phyloP scores from a whole-genome alignment of 2,888 invertebrate genomes.

The Melanostoma scalare region DNA sequence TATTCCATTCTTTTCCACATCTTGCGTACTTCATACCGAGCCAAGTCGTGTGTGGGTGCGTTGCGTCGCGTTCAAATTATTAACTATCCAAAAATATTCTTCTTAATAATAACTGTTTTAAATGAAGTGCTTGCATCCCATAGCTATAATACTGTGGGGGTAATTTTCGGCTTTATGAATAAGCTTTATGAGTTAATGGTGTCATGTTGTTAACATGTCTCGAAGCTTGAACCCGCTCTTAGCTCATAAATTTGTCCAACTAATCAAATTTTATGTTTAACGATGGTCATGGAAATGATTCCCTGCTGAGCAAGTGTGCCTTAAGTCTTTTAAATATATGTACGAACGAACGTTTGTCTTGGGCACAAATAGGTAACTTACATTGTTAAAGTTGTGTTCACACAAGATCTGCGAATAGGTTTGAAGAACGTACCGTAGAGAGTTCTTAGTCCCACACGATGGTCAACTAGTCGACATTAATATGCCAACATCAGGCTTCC shows the following conservation, averaged over 20 bases:
- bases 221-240: slow-evolving; percentile 52
- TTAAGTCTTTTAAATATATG: slow-evolving; percentile 56
- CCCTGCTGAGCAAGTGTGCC: slow-evolving; percentile 64
- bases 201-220: slow-evolving; percentile 71
- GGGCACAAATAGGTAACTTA: slow-evolving; percentile 14
- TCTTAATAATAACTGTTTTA: slow-evolving; percentile 42
- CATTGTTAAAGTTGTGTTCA: slow-evolving; percentile 16
- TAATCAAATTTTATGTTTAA: slow-evolving; percentile 71
- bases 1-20: slow-evolving; percentile 32
- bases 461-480: too few species aligned
- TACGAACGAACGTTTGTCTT: slow-evolving; percentile 25
- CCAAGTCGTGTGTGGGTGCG: slow-evolving; percentile 58
- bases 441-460: slow-evolving; percentile 38
- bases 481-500: too few species aligned
- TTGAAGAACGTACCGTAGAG: slow-evolving; percentile 39
- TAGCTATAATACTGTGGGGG: slow-evolving; percentile 23
- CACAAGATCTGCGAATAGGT: slow-evolving; percentile 42
- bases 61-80: slow-evolving; percentile 47
- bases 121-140: slow-evolving; percentile 64
- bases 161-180: slow-evolving; percentile 60
- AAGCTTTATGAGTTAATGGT: slow-evolving; percentile 65
- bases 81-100: slow-evolving; percentile 49
- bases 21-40: neutral
- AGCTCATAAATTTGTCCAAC: slow-evolving; percentile 63
- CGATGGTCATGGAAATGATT: slow-evolving; percentile 55